These are phyloP conservation scores for Gopherus evgoodei DNA, from an alignment of 2,113 vertebrate genomes.

Conservation along the genomic window DNA sequence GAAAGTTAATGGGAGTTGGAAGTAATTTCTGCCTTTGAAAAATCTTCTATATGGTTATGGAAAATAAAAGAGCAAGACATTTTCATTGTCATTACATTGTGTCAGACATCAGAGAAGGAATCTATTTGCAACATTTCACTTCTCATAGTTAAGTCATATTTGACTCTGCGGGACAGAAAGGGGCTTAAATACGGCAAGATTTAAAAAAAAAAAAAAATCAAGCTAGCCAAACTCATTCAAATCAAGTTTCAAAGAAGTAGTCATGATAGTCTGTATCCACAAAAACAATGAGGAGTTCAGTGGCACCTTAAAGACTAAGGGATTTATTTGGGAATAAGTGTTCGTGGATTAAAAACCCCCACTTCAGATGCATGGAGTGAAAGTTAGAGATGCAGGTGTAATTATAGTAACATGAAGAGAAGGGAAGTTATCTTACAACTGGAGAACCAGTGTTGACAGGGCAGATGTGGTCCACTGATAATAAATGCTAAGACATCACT, in stretches of 20 bases:
- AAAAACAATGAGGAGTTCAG: too few relatives aligned
- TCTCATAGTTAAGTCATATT: fast-evolving
- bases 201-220: not conserved
- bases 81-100: not conserved
- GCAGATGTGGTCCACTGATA: too few relatives aligned
- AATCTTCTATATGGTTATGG: not conserved
- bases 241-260: not conserved
- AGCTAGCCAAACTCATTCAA: not conserved
- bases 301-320: too few relatives aligned
- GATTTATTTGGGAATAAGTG: too few relatives aligned
- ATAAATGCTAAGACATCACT: too few relatives aligned
- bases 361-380: too few relatives aligned
- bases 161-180: not conserved
- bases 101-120: not conserved
- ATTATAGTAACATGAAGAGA: too few relatives aligned
- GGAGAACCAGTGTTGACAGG: too few relatives aligned
- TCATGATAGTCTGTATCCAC: too few relatives aligned
- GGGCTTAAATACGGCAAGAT: not conserved
- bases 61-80: not conserved
- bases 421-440: too few relatives aligned
- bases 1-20: not conserved
- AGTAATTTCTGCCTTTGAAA: not conserved
- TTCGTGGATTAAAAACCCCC: too few relatives aligned
- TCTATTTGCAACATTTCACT: not conserved
- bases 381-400: too few relatives aligned